These are phyloP conservation scores for Periophthalmus modestus DNA, from an alignment of 2,113 vertebrate species.

Conservation along the genomic window DNA sequence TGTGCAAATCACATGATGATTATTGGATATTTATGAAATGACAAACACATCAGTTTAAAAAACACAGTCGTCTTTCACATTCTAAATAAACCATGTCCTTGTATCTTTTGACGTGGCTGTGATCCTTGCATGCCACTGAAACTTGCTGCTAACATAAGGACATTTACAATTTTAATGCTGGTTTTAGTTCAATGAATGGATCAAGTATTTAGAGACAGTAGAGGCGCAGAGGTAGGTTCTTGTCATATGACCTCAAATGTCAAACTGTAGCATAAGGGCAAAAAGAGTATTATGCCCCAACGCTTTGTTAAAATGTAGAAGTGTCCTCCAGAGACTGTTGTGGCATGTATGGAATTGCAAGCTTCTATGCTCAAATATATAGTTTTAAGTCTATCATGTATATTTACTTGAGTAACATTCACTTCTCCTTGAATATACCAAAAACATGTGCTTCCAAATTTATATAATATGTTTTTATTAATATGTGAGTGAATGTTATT, in stretches of 20 bases:
- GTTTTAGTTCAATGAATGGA: neutral
- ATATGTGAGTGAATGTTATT: slow-evolving; percentile 13
- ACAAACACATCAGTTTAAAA: neutral
- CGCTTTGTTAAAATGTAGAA: no score
- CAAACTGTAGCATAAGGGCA: neutral
- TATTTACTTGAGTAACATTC: no score
- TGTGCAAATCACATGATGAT: neutral
- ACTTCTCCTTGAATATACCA: no score
- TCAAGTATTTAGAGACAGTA: neutral
- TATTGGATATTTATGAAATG: neutral
- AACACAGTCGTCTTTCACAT: neutral
- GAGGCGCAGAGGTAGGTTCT: neutral
- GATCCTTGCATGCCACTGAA: neutral
- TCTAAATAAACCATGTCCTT: neutral
- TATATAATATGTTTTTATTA: no score
- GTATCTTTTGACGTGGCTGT: neutral
- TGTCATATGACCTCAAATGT: neutral
- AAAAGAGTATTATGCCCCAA: neutral
- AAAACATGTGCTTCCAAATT: no score
- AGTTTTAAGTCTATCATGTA: no score
- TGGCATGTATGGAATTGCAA: no score
- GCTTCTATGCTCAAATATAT: no score
- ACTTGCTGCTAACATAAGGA: neutral
- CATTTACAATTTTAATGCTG: neutral
- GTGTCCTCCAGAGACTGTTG: no score